Base-by-base conservation (phyloP, 92 coral and sea anemone genomes). In the Zoanthus solanderi region DNA sequence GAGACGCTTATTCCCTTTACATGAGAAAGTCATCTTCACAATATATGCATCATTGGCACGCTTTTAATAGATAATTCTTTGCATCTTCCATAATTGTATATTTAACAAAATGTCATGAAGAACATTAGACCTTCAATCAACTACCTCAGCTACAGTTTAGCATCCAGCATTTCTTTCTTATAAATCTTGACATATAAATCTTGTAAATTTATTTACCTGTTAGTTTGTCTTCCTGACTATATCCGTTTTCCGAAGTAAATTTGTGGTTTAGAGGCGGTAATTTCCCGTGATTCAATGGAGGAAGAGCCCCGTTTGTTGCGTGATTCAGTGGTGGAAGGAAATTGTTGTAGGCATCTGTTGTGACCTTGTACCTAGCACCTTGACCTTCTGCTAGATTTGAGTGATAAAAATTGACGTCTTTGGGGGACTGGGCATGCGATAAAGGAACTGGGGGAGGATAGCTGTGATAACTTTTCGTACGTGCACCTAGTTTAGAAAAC, bases 341-440 rank as follows among this genome's bases (percentile, higher is more conserved):
- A 17, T 66, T 81, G 63, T 81, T 81, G 74, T 81, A 81, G 18
- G 85, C 85, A 66, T 81, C 85, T 17, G 85, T 81, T 18, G 85
- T 81, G 23, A 81, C 85, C 29, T 81, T 71, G 44, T 81, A 81
- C 60, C 85, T 48, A 47, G 85, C 85, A 32, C 75, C 66, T 34
- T 50, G 75, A 68, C 85, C 60, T 81, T 81, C 85, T 63, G 74
- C 85, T 81, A 81, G 75, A 63, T 81, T 81, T 18, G 85, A 81
- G 76, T 81, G 85, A 81, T 81, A 81, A 44, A 81, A 81, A 67
- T 81, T 68, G 85, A 81, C 85, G 50, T 63, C 85, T 81, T 81
- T 63, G 37, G 75, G 85, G 75, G 85, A 81, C 71, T 81, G 75
- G 0, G 85, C 85, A 67, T 81, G 85, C 85, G 85, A 53, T 66